Percentiles rank a stretch among this genome's conserved stretches.
Conservation (phyloP, 1,140 invertebrate genomes). For the Holotrichia oblita region DNA sequence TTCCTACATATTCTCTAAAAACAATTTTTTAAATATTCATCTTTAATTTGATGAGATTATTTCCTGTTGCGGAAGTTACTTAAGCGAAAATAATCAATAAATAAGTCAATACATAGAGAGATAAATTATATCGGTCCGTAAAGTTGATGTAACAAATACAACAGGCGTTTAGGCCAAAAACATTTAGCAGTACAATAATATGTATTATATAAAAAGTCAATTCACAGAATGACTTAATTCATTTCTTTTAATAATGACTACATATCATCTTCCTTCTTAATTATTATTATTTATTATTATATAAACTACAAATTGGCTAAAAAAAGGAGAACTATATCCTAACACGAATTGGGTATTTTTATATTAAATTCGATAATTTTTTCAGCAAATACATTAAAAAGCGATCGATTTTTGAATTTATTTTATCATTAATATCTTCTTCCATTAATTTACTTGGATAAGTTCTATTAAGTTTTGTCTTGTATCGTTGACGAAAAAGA, state of each 20-base stretch:
- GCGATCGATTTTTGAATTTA: constrained; percentile 39
- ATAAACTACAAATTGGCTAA: constrained; percentile 53
- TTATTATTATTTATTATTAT: constrained; percentile 37
- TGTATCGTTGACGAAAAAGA: background rate
- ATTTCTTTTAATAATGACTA: constrained; percentile 30
- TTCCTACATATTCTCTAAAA: too few species aligned
- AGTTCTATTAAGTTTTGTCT: background rate
- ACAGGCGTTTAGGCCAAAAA: constrained; percentile 45
- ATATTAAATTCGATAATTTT: constrained; percentile 55
- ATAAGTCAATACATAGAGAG: too few species aligned
- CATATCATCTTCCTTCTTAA: constrained; percentile 23
- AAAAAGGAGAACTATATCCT: constrained; percentile 52
- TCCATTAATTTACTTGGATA: constrained; percentile 16
- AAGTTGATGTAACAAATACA: constrained; percentile 42
- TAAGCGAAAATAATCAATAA: too few species aligned
- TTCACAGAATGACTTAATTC: constrained; percentile 51
- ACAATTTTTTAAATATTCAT: too few species aligned
- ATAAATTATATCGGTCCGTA: constrained; percentile 36
- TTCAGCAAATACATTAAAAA: constrained; percentile 53
- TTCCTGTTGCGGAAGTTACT: too few species aligned
- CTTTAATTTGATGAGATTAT: too few species aligned
- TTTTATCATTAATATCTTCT: constrained; percentile 39
- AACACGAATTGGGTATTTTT: constrained; percentile 53
- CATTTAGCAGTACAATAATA: constrained; percentile 39
- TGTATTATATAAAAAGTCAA: constrained; percentile 47